Conservation (phyloP, 2,113 vertebrate genomes). For the Cardinalis cardinalis region DNA sequence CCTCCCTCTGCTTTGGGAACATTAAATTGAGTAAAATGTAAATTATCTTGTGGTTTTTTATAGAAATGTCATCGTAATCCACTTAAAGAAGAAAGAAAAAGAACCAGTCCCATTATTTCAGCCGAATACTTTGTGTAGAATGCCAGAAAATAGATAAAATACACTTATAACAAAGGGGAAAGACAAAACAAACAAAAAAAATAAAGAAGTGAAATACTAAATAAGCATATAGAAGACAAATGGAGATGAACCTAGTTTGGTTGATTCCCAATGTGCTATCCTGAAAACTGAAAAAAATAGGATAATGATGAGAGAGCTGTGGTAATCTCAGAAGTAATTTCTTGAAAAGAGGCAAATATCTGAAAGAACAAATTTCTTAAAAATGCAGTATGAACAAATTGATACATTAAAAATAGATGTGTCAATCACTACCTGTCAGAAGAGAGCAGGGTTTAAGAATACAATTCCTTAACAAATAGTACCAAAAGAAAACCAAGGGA, state of each 20-base stretch:
- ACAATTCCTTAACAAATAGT: background rate
- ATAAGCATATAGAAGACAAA: background rate
- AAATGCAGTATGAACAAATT: background rate
- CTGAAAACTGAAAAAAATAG: background rate
- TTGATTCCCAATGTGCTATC: background rate
- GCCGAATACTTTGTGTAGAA: background rate
- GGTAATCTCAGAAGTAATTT: background rate
- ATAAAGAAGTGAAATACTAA: background rate
- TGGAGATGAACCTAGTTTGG: background rate
- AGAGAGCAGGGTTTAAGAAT: background rate
- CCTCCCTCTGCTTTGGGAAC: rapidly evolving
- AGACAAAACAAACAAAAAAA: background rate
- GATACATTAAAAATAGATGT: background rate
- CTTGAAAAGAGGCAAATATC: background rate
- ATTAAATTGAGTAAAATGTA: background rate
- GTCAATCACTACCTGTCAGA: background rate
- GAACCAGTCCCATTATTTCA: background rate
- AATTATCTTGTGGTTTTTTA: background rate
- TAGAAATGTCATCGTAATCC: background rate
- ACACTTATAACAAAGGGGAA: background rate
- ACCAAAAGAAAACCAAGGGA: background rate
- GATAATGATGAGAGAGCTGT: background rate
- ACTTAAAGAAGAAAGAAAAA: background rate
- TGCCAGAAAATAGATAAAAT: background rate
- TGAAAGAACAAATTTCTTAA: background rate